A percentile compares a stretch with the other conserved stretches of the same genome.
Conservation (phyloP, 2,888 invertebrate genomes). For the Troides aeacus region DNA sequence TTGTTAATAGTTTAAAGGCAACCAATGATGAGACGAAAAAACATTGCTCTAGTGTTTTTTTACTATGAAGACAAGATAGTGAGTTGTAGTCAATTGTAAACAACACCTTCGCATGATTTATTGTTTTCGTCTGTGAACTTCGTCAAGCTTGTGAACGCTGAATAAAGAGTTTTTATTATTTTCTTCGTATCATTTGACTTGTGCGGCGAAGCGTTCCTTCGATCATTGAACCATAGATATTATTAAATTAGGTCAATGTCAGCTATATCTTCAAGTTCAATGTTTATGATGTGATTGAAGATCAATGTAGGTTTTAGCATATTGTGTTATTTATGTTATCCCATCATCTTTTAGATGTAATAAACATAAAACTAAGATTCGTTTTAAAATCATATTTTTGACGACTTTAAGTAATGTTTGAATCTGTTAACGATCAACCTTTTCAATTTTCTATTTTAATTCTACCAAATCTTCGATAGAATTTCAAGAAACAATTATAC, state of each 20-base stretch:
- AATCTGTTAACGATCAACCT: not conserved
- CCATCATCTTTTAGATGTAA: not conserved
- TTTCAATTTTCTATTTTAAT: not conserved
- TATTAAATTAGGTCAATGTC: constrained; percentile 59
- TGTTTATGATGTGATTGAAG: constrained; percentile 38
- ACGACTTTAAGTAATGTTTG: not conserved
- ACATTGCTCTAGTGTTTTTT: not conserved
- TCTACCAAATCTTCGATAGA: not conserved
- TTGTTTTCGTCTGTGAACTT: constrained; percentile 11
- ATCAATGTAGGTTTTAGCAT: constrained; percentile 16
- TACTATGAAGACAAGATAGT: not conserved
- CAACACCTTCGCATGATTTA: constrained; percentile 9
- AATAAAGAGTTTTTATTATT: constrained; percentile 19
- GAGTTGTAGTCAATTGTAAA: not conserved
- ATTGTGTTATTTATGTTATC: not conserved
- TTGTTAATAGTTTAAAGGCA: not conserved
- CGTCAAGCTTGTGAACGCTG: constrained; percentile 10
- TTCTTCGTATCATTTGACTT: constrained; percentile 12
- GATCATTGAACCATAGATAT: constrained; percentile 61
- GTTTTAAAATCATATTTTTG: not conserved
- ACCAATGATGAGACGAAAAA: not conserved
- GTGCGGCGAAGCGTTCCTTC: constrained; percentile 30
- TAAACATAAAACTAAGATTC: too few species aligned
- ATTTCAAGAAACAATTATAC: constrained; percentile 6
- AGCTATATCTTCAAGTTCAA: constrained; percentile 57